phyloP scores from a whole-genome alignment of 1,140 invertebrate species.

The Brachionus calyciflorus region DNA sequence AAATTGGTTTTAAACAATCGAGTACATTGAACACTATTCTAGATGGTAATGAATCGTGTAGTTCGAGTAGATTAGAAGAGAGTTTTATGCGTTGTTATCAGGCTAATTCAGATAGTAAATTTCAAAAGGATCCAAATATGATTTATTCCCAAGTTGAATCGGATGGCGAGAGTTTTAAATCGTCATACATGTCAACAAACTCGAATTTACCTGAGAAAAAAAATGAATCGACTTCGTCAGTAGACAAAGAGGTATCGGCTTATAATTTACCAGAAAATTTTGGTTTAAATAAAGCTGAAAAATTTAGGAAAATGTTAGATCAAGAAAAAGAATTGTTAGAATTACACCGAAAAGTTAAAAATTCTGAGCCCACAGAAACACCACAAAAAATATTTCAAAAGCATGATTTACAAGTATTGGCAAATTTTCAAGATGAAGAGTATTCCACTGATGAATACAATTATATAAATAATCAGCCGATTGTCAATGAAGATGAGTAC shows the following conservation, averaged over 20 bases:
- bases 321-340: conserved; percentile 34
- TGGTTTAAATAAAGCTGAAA: conserved; percentile 17
- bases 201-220: conserved; percentile 24
- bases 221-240: neutral
- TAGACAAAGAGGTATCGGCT: neutral
- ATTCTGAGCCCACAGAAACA: neutral
- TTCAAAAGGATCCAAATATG: conserved; percentile 12
- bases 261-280: conserved; percentile 3
- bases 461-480: conserved; percentile 6
- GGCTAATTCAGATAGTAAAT: neutral
- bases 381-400: too few relatives aligned
- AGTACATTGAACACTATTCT: neutral
- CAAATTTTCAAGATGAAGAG: conserved; percentile 18
- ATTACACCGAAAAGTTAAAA: neutral
- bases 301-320: conserved; percentile 27
- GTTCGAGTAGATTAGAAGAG: conserved; percentile 5
- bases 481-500: conserved; percentile 3
- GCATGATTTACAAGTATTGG: neutral
- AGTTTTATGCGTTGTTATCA: conserved; percentile 42
- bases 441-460: conserved; percentile 35
- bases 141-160: conserved; percentile 35
- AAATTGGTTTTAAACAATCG: neutral
- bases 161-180: neutral
- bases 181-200: conserved; percentile 20
- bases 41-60: neutral